phyloP scores from a whole-genome alignment of 2,113 vertebrate species.

The Rhinopomastus cyanomelas region DNA sequence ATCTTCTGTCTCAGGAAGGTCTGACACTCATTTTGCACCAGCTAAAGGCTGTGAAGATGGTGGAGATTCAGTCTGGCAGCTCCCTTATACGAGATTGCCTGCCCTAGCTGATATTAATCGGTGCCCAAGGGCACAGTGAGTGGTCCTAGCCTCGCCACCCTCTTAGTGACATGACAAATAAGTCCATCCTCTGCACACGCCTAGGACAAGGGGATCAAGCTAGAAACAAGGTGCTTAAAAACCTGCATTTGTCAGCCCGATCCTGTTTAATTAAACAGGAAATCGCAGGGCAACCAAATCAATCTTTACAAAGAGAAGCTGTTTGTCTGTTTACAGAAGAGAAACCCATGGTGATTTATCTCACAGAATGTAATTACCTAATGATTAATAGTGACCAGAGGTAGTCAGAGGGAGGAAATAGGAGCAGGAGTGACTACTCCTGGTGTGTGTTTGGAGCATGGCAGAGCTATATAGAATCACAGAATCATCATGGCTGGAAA shows the following conservation, averaged over 20 bases:
- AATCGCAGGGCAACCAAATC: slow-evolving; percentile 57
- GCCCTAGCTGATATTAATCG: background rate
- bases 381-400: slow-evolving; percentile 55
- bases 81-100: background rate
- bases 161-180: background rate
- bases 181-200: background rate
- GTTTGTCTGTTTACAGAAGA: slow-evolving; percentile 62
- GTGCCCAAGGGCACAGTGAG: background rate
- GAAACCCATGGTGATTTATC: slow-evolving; percentile 56
- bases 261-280: slow-evolving; percentile 70
- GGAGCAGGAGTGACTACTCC: slow-evolving; percentile 5
- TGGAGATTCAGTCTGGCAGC: background rate
- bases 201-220: background rate
- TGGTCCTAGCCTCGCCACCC: background rate
- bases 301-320: slow-evolving; percentile 61
- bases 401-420: slow-evolving; percentile 15
- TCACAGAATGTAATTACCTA: slow-evolving; percentile 54
- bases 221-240: slow-evolving; percentile 39
- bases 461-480: background rate
- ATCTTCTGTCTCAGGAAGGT: background rate
- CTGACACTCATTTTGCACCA: background rate
- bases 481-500: no score
- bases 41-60: background rate
- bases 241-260: slow-evolving; percentile 40
- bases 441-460: background rate